Evolutionary conservation across 2,888 invertebrate species (phyloP).

Genomic region (Aethes cnicana): DNA sequence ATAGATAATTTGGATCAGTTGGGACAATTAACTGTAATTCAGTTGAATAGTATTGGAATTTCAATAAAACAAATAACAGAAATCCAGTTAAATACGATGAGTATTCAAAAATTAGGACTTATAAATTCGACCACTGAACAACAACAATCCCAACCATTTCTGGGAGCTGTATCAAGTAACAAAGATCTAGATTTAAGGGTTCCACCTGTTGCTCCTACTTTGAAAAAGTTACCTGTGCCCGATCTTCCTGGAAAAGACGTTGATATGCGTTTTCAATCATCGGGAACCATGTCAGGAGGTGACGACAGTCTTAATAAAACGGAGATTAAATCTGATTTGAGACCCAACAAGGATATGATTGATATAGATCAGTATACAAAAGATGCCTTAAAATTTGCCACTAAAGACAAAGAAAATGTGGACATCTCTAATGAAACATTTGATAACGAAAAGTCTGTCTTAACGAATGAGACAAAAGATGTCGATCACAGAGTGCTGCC

Average conservation of each 20-base stretch:
- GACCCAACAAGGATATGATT: slow-evolving; percentile 66
- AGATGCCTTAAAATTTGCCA: slow-evolving; percentile 76
- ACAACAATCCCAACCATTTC: slow-evolving; percentile 48
- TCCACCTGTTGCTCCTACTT: slow-evolving; percentile 58
- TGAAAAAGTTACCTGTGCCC: slow-evolving; percentile 49
- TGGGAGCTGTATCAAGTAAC: slow-evolving; percentile 45
- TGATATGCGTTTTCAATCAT: slow-evolving; percentile 75
- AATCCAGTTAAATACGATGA: slow-evolving; percentile 84
- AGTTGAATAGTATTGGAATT: slow-evolving; percentile 83
- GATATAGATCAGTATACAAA: slow-evolving; percentile 81
- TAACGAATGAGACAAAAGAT: slow-evolving; percentile 65
- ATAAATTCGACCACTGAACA: slow-evolving; percentile 62
- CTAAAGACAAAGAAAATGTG: slow-evolving; percentile 75
- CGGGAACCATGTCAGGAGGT: slow-evolving; percentile 40
- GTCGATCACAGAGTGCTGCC: slow-evolving; percentile 77
- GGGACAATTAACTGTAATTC: slow-evolving; percentile 83
- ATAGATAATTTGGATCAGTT: slow-evolving; percentile 84
- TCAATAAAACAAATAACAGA: slow-evolving; percentile 83
- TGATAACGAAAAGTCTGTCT: slow-evolving; percentile 55
- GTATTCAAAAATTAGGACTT: slow-evolving; percentile 80
- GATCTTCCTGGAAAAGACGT: slow-evolving; percentile 72
- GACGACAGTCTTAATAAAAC: slow-evolving; percentile 47
- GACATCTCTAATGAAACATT: slow-evolving; percentile 67
- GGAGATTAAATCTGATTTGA: slow-evolving; percentile 47
- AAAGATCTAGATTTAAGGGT: slow-evolving; percentile 77